Percentiles rank a stretch among this genome's conserved stretches.
These are phyloP conservation scores for Geotrupes spiniger DNA, from an alignment of 2,888 invertebrate genomes.

Conservation along the genomic window DNA sequence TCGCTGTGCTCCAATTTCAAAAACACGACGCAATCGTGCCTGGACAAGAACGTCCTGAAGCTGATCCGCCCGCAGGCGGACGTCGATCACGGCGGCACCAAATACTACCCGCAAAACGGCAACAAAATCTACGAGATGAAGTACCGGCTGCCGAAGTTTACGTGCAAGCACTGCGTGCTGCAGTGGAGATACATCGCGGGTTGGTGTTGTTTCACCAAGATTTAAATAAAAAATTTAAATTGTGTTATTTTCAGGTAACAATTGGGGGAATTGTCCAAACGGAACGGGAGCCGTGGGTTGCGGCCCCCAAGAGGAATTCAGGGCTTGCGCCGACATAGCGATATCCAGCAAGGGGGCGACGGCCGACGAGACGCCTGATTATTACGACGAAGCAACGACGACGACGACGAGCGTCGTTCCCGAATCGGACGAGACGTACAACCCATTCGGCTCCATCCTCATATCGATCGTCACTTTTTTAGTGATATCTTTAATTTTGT, in stretches of 20 bases:
- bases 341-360: constrained; percentile 57
- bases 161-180: constrained; percentile 78
- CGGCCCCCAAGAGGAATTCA: constrained; percentile 85
- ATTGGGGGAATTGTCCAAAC: constrained; percentile 75
- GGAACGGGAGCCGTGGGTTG: constrained; percentile 80
- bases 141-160: constrained; percentile 57
- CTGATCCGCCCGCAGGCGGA: constrained; percentile 49
- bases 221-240: too few species aligned
- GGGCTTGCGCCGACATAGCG: constrained; percentile 79
- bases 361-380: constrained; percentile 46
- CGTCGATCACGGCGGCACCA: constrained; percentile 54
- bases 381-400: constrained; percentile 40
- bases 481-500: constrained; percentile 62
- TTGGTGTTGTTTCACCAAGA: constrained; percentile 30
- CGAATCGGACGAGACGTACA: constrained; percentile 43
- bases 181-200: constrained; percentile 89
- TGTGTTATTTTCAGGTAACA: constrained; percentile 60
- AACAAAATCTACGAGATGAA: constrained; percentile 75
- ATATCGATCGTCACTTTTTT: constrained; percentile 66
- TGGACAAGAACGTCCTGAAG: constrained; percentile 69
- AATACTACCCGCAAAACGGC: constrained; percentile 74
- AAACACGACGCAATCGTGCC: constrained; percentile 70
- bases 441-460: constrained; percentile 56
- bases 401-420: constrained; percentile 18
- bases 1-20: constrained; percentile 72